Conservation (phyloP, 2,888 invertebrate species). For the Tetrapedia diversipes region DNA sequence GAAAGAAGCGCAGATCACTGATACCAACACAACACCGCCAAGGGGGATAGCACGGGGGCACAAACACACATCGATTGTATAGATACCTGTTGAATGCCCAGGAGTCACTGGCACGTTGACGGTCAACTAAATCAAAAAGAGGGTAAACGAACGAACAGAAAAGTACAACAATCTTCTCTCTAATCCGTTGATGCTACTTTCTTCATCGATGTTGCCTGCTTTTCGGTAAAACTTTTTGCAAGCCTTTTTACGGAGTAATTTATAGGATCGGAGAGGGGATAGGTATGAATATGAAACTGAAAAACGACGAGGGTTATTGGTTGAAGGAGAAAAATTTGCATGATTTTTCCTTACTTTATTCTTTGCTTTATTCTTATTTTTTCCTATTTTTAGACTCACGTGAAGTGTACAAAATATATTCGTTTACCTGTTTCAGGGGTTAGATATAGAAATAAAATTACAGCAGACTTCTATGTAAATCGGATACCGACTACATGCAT, state of each 20-base stretch:
- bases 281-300: no score
- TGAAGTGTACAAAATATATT: not conserved
- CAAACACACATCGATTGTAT: constrained; percentile 52
- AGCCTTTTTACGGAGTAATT: not conserved
- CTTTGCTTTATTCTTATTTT: no score
- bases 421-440: not conserved
- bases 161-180: constrained; percentile 17
- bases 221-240: not conserved
- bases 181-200: not conserved
- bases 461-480: not conserved
- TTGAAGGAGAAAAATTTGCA: no score
- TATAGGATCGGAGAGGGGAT: no score
- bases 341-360: no score
- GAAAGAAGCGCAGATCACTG: constrained; percentile 49
- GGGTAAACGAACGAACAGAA: constrained; percentile 27
- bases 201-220: not conserved
- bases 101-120: constrained; percentile 36
- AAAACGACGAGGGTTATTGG: no score
- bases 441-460: not conserved
- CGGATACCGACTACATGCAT: not conserved
- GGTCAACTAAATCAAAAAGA: constrained; percentile 49
- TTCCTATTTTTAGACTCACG: no score
- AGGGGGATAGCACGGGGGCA: constrained; percentile 12
- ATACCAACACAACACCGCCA: constrained; percentile 45
- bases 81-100: constrained; percentile 53